Base-by-base conservation (phyloP, 2,113 vertebrate genomes). In the Tylochromis polylepis region DNA sequence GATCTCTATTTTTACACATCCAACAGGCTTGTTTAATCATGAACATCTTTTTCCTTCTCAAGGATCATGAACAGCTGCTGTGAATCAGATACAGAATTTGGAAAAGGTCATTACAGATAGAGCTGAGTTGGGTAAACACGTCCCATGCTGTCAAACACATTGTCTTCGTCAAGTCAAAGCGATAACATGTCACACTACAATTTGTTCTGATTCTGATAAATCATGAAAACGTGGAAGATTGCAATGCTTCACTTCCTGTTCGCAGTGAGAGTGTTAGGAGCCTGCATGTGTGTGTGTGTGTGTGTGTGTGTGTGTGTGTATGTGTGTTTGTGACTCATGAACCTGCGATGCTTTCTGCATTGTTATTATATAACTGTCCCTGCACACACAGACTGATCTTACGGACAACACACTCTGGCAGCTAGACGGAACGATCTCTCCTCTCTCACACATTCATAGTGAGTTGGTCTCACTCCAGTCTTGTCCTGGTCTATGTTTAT, bases 351-450 rank as follows among this genome's bases (percentile, higher is more conserved):
- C 43, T 83, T 93, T 91, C 79, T 90, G 87, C 83, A 90, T 86
- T 84, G 78, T 87, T 88, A 86, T 94, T 94, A 94, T 88, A 88
- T 95, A 94, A 95, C 89, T 84, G 87, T 91, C 87, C 83, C 88
- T 72, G 57, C 89, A 85, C 92, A 91, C 89, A 88, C 84, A 89
- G 82, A 89, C 91, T 88, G 58, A 89, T 83, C 89, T 87, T 89
- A 87, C 60, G 91, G 88, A 85, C 91, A 85, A 89, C 91, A 87
- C 90, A 89, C 91, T 90, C 72, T 91, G 90, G 90, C 90, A 91
- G 89, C 83, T 62, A 84, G n/a, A 87, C 82, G 79, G 20, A 83
- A 87, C 91, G 60, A n/a, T 87, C 41, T 86, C 60, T 53, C 55
- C 18, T 51, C 67, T 20, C 29, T 57, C 87, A 60, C 34, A 85